Conservation (phyloP, 2,113 vertebrate genomes). For the Indicator indicator region DNA sequence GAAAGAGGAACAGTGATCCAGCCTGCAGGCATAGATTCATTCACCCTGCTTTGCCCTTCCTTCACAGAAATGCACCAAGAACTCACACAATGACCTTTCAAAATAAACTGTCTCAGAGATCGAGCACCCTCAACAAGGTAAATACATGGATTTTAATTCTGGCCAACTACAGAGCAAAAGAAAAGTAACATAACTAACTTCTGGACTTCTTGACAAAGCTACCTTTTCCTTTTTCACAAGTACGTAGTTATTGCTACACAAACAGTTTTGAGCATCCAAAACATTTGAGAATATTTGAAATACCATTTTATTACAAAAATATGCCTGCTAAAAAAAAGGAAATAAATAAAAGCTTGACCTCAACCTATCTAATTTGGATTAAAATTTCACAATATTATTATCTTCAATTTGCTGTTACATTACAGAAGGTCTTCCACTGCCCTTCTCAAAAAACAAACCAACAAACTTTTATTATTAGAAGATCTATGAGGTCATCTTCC, state of each 20-base stretch:
- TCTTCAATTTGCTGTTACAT: neutral
- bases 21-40: fast-evolving
- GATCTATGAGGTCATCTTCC: neutral
- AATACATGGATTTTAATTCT: neutral
- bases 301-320: neutral
- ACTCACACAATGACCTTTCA: neutral
- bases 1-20: neutral
- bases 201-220: neutral
- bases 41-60: neutral
- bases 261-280: neutral
- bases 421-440: neutral
- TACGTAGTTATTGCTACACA: neutral
- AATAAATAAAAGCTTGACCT: neutral
- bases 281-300: neutral
- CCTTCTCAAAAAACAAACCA: neutral
- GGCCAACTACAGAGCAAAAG: neutral
- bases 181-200: neutral
- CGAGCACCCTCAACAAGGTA: neutral
- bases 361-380: neutral
- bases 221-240: neutral
- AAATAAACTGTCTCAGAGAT: neutral
- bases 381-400: neutral
- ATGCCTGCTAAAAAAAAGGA: neutral
- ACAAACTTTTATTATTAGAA: neutral
- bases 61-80: neutral